These are phyloP conservation scores for Danio albolineatus DNA, from an alignment of 2,797 vertebrate genomes.

Conservation along the genomic window DNA sequence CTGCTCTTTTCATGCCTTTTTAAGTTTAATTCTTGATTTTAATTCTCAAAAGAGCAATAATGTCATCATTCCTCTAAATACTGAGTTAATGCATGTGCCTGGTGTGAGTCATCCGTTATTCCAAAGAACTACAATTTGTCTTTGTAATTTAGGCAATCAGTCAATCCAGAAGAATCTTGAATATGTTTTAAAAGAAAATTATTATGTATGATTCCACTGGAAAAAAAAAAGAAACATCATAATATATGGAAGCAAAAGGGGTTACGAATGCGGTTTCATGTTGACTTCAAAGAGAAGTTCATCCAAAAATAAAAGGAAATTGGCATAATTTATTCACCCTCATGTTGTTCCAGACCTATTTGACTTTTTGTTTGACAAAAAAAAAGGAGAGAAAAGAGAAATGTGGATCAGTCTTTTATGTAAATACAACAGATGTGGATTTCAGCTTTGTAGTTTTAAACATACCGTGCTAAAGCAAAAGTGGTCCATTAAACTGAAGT, in stretches of 20 bases:
- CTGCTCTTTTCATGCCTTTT: neutral
- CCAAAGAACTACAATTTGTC: neutral
- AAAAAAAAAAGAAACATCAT: neutral
- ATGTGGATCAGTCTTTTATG: neutral
- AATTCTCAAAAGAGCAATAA: constrained; percentile 17
- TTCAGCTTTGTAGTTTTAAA: neutral
- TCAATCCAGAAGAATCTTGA: neutral
- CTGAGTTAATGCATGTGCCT: neutral
- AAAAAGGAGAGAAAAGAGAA: neutral
- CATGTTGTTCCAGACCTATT: neutral
- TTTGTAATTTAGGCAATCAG: neutral
- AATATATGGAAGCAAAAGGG: neutral
- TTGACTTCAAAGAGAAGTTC: constrained; percentile 10
- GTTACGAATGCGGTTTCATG: constrained; percentile 11
- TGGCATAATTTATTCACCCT: neutral
- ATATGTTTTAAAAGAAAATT: neutral
- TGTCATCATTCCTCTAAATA: neutral
- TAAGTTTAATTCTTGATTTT: neutral
- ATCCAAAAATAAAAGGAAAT: neutral
- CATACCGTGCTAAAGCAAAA: neutral
- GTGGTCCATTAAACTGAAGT: neutral
- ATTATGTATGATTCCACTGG: neutral
- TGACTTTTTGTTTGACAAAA: neutral
- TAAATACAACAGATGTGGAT: neutral
- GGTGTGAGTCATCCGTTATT: neutral